Evolutionary conservation across 2,888 invertebrate genomes (phyloP).

Genomic region (Cataglyphis livida): DNA sequence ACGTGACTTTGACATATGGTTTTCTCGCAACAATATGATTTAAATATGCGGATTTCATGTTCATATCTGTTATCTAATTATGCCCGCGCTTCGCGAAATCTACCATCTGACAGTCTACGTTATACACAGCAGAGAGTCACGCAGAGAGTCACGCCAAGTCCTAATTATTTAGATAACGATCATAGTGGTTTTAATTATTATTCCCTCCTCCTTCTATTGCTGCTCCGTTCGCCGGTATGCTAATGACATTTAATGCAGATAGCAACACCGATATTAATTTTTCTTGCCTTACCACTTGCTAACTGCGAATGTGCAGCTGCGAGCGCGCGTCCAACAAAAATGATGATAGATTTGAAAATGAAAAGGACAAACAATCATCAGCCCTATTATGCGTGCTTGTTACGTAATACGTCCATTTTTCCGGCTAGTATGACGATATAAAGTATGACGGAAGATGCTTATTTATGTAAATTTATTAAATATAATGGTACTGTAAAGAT

Average conservation of each 20-base stretch:
- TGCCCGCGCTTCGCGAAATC: conserved; percentile 75
- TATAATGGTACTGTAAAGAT: not conserved
- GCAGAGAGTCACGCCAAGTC: conserved; percentile 81
- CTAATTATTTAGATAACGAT: conserved; percentile 81
- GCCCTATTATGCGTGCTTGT: not conserved
- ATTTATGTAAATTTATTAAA: conserved; percentile 29
- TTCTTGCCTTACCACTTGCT: conserved; percentile 59
- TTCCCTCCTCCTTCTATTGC: conserved; percentile 60
- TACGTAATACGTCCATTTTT: conserved; percentile 21
- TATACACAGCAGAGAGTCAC: conserved; percentile 69
- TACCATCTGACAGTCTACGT: conserved; percentile 78
- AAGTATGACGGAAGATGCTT: not conserved
- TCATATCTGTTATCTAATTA: conserved; percentile 80
- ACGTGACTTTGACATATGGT: conserved; percentile 74
- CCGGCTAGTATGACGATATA: not conserved
- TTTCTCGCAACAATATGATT: conserved; percentile 75
- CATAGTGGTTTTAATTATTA: conserved; percentile 76
- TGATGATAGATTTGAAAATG: conserved; percentile 50
- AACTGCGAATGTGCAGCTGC: conserved; percentile 65
- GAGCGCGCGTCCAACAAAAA: conserved; percentile 38
- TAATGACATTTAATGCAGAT: conserved; percentile 64
- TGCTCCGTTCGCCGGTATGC: conserved; percentile 72
- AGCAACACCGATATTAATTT: conserved; percentile 67
- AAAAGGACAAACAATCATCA: conserved; percentile 6
- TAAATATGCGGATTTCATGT: conserved; percentile 75